A percentile compares a stretch with the other conserved stretches of the same genome.
Evolutionary conservation across 2,797 vertebrate genomes (phyloP).

Genomic region (Varecia variegata): DNA sequence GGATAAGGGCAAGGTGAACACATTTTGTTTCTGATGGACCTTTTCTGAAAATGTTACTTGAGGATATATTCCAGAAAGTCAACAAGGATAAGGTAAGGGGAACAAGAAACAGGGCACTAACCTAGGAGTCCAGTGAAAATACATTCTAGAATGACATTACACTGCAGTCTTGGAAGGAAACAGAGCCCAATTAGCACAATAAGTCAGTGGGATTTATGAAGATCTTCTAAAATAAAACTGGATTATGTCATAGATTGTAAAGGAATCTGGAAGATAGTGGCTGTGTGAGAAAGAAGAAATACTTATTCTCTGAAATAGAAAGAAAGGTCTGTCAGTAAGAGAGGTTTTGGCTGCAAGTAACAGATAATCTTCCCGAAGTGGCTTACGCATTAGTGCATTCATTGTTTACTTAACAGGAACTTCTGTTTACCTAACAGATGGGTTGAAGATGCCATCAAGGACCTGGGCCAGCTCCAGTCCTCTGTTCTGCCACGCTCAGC

Average conservation of each 20-base stretch:
- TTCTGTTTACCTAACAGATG: no score
- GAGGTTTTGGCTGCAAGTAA: not conserved
- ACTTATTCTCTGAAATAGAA: not conserved
- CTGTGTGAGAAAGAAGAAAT: not conserved
- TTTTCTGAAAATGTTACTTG: not conserved
- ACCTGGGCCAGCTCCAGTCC: not conserved
- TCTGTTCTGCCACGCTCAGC: not conserved
- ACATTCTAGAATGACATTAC: not conserved
- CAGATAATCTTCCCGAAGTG: no score
- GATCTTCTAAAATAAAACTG: not conserved
- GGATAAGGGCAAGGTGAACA: not conserved
- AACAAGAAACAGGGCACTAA: not conserved
- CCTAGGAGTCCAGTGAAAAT: not conserved
- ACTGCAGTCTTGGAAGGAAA: not conserved
- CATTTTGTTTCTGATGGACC: not conserved
- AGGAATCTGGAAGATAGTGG: not conserved
- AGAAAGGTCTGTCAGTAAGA: not conserved
- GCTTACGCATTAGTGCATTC: not conserved
- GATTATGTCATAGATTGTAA: not conserved
- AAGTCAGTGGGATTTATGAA: not conserved
- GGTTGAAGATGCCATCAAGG: fast-evolving
- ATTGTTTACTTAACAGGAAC: not conserved
- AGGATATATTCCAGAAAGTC: not conserved
- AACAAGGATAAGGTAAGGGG: not conserved
- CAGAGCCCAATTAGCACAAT: no score